These are phyloP conservation scores for Sceloporus tristichus DNA, from an alignment of 2,113 vertebrate genomes.

Conservation along the genomic window DNA sequence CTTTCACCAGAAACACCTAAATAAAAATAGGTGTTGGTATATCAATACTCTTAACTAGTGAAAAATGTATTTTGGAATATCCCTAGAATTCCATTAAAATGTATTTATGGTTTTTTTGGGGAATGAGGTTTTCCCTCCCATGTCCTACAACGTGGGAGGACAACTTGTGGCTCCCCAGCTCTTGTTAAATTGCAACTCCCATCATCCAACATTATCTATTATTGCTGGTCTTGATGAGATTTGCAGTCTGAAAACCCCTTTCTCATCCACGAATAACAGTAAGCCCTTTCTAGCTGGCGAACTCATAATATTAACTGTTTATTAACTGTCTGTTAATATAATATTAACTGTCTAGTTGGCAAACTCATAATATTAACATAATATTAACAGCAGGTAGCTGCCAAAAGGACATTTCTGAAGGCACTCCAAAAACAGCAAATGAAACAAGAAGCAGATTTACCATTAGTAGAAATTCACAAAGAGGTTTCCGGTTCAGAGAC, in stretches of 20 bases:
- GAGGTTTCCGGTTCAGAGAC: background rate
- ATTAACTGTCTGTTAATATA: too few species aligned
- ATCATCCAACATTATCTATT: background rate
- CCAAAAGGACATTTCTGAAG: background rate
- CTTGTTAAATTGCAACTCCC: background rate
- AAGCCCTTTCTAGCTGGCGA: background rate
- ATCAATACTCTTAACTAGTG: constrained; percentile 42
- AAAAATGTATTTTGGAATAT: constrained; percentile 18
- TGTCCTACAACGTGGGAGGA: background rate
- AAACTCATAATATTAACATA: background rate
- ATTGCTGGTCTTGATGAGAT: background rate
- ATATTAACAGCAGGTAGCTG: too few species aligned
- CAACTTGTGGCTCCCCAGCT: background rate
- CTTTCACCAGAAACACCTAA: constrained; percentile 44
- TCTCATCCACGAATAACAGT: background rate
- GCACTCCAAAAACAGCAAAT: too few species aligned
- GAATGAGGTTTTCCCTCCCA: background rate
- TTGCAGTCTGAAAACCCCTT: too few species aligned
- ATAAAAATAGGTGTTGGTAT: constrained; percentile 41
- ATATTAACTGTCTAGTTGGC: background rate
- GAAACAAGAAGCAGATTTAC: background rate
- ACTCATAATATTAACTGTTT: background rate
- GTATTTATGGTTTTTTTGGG: background rate
- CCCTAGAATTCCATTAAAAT: background rate
- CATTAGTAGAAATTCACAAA: background rate